Evolutionary conservation across 2,113 vertebrate genomes (phyloP).

Genomic region (Corynorhinus townsendii): DNA sequence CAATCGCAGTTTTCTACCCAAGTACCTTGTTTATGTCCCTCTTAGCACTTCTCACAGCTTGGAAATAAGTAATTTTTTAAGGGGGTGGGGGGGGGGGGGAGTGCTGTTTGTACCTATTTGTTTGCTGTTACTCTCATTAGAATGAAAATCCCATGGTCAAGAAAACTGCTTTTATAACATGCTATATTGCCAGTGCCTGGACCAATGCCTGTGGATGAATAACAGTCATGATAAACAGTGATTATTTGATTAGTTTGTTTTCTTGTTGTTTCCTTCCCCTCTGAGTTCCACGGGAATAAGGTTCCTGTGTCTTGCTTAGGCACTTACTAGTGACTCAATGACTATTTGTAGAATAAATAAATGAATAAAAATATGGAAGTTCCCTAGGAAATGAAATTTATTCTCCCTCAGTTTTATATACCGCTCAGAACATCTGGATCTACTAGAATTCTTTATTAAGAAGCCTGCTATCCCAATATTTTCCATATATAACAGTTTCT

Average conservation of each 20-base stretch:
- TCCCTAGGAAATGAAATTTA: neutral
- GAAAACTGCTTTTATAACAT: neutral
- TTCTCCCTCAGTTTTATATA: neutral
- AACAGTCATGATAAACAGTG: neutral
- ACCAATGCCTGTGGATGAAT: neutral
- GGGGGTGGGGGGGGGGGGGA: accelerated
- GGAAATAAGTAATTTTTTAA: neutral
- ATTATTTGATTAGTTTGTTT: neutral
- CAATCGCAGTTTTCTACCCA: neutral
- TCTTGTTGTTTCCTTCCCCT: neutral
- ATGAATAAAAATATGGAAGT: neutral
- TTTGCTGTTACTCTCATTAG: neutral
- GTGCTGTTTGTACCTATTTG: neutral
- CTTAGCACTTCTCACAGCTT: neutral
- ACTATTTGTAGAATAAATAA: neutral
- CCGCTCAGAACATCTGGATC: neutral
- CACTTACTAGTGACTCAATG: neutral
- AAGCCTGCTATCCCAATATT: neutral
- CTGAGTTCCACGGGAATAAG: neutral
- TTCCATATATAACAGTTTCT: neutral
- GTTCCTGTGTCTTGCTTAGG: neutral
- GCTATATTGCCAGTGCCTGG: neutral
- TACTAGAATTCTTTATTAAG: constrained; percentile 17
- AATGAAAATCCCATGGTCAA: neutral
- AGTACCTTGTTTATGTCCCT: neutral